These are phyloP conservation scores for Ephialtes manifestator DNA, from an alignment of 2,888 invertebrate species.

Conservation along the genomic window DNA sequence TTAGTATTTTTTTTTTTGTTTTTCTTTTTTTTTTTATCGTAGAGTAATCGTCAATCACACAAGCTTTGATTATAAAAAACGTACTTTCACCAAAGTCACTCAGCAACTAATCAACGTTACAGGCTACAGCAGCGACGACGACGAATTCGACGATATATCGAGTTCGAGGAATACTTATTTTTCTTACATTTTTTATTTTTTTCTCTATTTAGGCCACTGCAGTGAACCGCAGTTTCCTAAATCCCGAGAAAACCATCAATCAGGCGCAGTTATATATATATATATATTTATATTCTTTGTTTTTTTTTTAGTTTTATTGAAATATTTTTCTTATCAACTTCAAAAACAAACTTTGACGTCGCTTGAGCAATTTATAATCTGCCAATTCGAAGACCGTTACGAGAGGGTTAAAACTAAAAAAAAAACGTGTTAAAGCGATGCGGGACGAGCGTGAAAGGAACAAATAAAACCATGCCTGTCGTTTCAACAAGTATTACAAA, in stretches of 20 bases:
- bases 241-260: slow-evolving; percentile 32
- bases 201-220: slow-evolving; percentile 18
- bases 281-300: too few relatives aligned
- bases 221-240: slow-evolving; percentile 17
- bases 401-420: slow-evolving; percentile 4
- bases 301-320: neutral
- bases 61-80: slow-evolving; percentile 70
- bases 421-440: slow-evolving; percentile 11
- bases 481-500: slow-evolving; percentile 56
- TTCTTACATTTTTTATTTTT: slow-evolving; percentile 10
- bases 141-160: slow-evolving; percentile 42
- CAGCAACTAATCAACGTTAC: slow-evolving; percentile 44
- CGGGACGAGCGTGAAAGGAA: slow-evolving; percentile 54
- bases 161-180: slow-evolving; percentile 37
- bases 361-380: slow-evolving; percentile 51
- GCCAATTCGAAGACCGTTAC: slow-evolving; percentile 25
- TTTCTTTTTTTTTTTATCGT: slow-evolving; percentile 38
- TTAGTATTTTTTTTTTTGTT: slow-evolving; percentile 19
- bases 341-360: neutral
- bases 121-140: slow-evolving; percentile 55
- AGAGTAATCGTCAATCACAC: slow-evolving; percentile 53
- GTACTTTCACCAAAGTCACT: slow-evolving; percentile 65
- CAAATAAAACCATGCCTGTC: slow-evolving; percentile 32
- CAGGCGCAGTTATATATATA: neutral
- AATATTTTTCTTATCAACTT: neutral